These are phyloP conservation scores for Pheucticus melanocephalus DNA, from an alignment of 2,113 vertebrate genomes.

Conservation along the genomic window DNA sequence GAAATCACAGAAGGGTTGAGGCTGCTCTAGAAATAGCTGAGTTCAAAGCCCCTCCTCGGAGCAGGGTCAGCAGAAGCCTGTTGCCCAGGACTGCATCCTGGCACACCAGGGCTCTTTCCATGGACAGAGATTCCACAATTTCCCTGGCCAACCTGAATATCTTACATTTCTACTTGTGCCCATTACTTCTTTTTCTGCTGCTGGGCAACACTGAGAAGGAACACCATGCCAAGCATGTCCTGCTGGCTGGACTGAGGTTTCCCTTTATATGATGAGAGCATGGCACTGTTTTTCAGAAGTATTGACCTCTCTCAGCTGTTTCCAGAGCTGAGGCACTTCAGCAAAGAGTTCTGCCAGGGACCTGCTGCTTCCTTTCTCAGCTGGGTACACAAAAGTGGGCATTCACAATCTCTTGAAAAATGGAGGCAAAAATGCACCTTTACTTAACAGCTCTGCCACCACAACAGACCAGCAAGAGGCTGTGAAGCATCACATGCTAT, in stretches of 20 bases:
- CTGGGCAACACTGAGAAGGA: not conserved
- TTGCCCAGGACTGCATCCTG: not conserved
- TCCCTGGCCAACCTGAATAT: not conserved
- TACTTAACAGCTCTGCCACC: not conserved
- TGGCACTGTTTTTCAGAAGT: not conserved
- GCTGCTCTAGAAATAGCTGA: not conserved
- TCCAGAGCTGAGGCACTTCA: not conserved
- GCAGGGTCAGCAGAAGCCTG: not conserved
- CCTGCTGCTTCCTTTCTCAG: not conserved
- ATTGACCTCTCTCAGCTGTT: not conserved
- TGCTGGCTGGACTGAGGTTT: not conserved
- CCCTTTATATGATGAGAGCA: not conserved
- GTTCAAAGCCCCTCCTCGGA: not conserved
- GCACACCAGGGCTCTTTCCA: not conserved
- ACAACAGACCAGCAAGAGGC: not conserved
- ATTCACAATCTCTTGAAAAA: not conserved
- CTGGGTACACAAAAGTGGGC: not conserved
- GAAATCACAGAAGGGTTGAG: not conserved
- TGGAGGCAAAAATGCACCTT: not conserved
- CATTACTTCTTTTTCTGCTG: not conserved
- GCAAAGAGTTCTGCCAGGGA: not conserved
- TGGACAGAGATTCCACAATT: not conserved
- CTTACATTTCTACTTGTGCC: not conserved
- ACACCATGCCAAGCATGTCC: not conserved
- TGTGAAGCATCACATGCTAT: not conserved